phyloP scores from a whole-genome alignment of 2,113 vertebrate genomes.

The Sphaerodactylus townsendi region DNA sequence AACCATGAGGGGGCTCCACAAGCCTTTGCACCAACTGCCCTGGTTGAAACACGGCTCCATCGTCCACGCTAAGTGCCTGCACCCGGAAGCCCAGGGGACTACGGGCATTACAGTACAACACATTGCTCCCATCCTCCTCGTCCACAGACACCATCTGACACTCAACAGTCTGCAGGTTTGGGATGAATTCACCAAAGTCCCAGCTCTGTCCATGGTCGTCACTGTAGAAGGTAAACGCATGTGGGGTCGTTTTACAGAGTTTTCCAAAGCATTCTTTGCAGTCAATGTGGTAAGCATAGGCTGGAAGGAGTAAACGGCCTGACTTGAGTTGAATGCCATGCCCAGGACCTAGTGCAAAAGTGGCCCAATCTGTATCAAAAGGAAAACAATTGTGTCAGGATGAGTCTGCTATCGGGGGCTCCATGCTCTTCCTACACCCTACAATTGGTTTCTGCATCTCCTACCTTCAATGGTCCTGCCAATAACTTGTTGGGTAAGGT shows the following conservation, averaged over 20 bases:
- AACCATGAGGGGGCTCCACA: slow-evolving; percentile 85
- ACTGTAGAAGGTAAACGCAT: slow-evolving; percentile 90
- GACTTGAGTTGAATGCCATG: slow-evolving; percentile 91
- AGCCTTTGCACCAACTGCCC: slow-evolving; percentile 87
- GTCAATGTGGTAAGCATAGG: slow-evolving; percentile 91
- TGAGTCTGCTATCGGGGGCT: too few species aligned
- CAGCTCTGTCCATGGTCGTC: slow-evolving; percentile 88
- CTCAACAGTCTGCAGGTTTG: slow-evolving; percentile 86
- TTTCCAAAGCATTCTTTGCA: slow-evolving; percentile 87
- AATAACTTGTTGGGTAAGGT: slow-evolving; percentile 87
- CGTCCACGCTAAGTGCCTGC: slow-evolving; percentile 87
- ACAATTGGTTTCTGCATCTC: neutral
- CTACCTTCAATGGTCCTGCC: slow-evolving; percentile 73
- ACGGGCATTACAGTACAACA: slow-evolving; percentile 92
- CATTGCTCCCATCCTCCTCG: slow-evolving; percentile 76
- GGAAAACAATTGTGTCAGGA: neutral
- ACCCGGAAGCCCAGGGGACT: slow-evolving; percentile 88
- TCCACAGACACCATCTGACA: slow-evolving; percentile 92
- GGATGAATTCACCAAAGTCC: slow-evolving; percentile 83
- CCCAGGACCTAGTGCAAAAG: slow-evolving; percentile 90
- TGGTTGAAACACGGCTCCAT: slow-evolving; percentile 81
- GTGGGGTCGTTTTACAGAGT: slow-evolving; percentile 86
- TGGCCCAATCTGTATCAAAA: slow-evolving; percentile 86
- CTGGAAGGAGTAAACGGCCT: slow-evolving; percentile 88
- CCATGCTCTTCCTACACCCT: too few species aligned